Evolutionary conservation across 1,140 invertebrate species (phyloP).

Genomic region (Papilio polyxenes): DNA sequence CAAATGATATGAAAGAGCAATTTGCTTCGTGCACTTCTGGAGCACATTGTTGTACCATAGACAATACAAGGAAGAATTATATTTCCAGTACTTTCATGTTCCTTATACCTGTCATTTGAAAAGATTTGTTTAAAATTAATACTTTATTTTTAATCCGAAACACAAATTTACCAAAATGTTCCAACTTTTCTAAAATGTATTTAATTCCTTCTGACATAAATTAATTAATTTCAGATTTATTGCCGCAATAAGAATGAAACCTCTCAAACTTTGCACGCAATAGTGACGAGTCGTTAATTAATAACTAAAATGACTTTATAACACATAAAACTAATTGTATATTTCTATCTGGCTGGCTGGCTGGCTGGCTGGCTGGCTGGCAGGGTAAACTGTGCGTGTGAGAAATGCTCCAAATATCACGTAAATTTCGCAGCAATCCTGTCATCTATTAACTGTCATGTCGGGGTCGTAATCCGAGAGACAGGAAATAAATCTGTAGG

Average conservation of each 20-base stretch:
- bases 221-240: neutral
- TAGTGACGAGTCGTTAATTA: neutral
- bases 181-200: neutral
- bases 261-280: neutral
- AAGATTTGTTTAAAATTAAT: neutral
- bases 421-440: neutral
- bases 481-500: slow-evolving; percentile 17
- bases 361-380: neutral
- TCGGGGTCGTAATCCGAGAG: slow-evolving; percentile 9
- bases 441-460: slow-evolving; percentile 12
- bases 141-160: neutral
- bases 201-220: neutral
- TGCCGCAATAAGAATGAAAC: neutral
- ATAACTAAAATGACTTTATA: neutral
- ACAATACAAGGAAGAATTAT: neutral
- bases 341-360: neutral
- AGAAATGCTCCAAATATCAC: neutral
- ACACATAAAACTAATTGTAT: neutral
- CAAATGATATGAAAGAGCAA: neutral
- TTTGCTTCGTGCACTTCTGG: neutral
- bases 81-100: neutral
- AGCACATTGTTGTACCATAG: neutral
- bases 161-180: neutral
- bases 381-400: neutral
- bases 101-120: neutral